phyloP scores from a whole-genome alignment of 2,797 vertebrate genomes.

The Acanthiza pusilla region DNA sequence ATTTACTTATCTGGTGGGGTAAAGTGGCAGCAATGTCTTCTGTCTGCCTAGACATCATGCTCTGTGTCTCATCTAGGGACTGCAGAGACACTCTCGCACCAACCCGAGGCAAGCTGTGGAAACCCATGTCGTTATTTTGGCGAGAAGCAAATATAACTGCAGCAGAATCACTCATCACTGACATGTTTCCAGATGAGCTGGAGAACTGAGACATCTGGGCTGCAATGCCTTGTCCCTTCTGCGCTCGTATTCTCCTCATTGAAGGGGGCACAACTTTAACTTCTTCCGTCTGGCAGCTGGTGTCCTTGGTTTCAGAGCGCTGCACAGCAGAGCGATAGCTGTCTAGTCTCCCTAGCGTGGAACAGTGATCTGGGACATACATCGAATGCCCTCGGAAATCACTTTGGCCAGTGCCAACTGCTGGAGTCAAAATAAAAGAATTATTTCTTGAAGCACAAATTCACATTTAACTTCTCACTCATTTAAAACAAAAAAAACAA shows the following conservation, averaged over 20 bases:
- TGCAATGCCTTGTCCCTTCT: slow-evolving; percentile 93
- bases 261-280: slow-evolving; percentile 92
- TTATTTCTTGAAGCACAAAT: slow-evolving; percentile 50
- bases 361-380: slow-evolving; percentile 87
- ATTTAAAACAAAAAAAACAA: not conserved
- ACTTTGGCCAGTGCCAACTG: slow-evolving; percentile 78
- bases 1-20: slow-evolving; percentile 75
- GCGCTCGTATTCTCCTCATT: slow-evolving; percentile 91
- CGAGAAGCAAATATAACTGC: slow-evolving; percentile 78
- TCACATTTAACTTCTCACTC: not conserved
- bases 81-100: slow-evolving; percentile 83
- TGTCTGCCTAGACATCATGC: slow-evolving; percentile 70
- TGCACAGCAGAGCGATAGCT: slow-evolving; percentile 75
- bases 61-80: slow-evolving; percentile 79
- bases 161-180: slow-evolving; percentile 79
- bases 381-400: slow-evolving; percentile 85
- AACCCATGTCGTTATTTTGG: slow-evolving; percentile 79
- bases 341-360: slow-evolving; percentile 83
- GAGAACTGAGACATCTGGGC: slow-evolving; percentile 92
- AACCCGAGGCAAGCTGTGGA: slow-evolving; percentile 90
- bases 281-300: slow-evolving; percentile 93
- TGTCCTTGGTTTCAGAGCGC: slow-evolving; percentile 85
- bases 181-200: slow-evolving; percentile 89
- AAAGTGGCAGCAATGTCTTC: slow-evolving; percentile 68
- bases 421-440: slow-evolving; percentile 67